Evolutionary conservation across 2,113 vertebrate species (phyloP), one percentile per base, ranked within the genome.

Genomic region (Galeopterus variegatus): DNA sequence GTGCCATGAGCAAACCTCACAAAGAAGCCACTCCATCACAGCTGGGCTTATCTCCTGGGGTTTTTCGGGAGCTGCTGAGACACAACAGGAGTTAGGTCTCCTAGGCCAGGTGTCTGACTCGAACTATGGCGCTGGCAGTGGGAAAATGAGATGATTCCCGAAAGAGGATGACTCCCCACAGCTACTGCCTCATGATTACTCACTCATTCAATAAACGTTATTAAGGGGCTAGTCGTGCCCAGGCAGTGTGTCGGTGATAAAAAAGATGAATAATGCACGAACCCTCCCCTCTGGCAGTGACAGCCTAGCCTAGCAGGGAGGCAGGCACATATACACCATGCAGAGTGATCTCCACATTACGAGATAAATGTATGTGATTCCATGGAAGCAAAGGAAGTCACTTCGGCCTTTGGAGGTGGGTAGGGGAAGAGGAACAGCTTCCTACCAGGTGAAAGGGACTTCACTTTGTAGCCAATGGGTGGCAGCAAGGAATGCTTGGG

Each of bases 171-270:
- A 94, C 56, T 93, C 76, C 41, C 58, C 21, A 67, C 8, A 60
- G 65, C 28, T 26, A 14, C 56, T 45, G 12, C 82, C 64, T 96
- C 96, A 81, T 3, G 67, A 92, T 96, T 58, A 96, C 93, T 96
- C 93, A 94, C 56, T 84, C 52, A 33, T 15, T 70, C 86, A 48
- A 8, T 82, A 58, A 92, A 80, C 8, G 11, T 48, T 23, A 69
- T n/a, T 45, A 89, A 75, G 64, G 58, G 48, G 56, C 88, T 75
- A 0, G 64, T 60, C 80, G 0, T 84, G 94, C 84, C 93, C 95
- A 90, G 97, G 93, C 96, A 92, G 21, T 8, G 58, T n/a, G 76
- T 88, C 60, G 65, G 52, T 67, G 81, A 94, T 41, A 56, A 58
- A 88, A 92, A 58, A 23, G 33, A 76, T 97, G 97, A 94, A 54